Conservation (phyloP, 2,113 vertebrate genomes). For the Brevimyrus niger region DNA sequence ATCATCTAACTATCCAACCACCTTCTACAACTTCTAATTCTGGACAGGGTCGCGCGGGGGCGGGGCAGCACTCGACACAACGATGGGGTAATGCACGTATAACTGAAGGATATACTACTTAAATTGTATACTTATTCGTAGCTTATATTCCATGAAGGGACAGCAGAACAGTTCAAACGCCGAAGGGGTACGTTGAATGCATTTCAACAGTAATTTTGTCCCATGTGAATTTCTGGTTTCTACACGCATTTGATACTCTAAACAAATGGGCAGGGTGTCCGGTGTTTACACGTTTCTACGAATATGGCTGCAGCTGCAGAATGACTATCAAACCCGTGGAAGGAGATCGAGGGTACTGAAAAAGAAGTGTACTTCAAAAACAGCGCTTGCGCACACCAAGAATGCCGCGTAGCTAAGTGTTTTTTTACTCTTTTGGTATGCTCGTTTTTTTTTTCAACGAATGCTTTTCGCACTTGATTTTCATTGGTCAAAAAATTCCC, state of each 20-base stretch:
- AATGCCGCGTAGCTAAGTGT: slow-evolving; percentile 12
- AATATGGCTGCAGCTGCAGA: slow-evolving; percentile 9
- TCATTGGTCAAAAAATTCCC: background rate
- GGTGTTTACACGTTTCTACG: background rate
- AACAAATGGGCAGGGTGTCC: background rate
- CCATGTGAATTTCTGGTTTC: background rate
- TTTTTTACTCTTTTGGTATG: slow-evolving; percentile 3
- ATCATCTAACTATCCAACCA: background rate
- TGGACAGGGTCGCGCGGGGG: background rate
- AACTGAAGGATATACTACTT: background rate
- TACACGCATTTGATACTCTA: background rate
- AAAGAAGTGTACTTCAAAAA: background rate
- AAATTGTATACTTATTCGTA: background rate
- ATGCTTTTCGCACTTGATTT: slow-evolving; percentile 2
- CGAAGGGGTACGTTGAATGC: background rate
- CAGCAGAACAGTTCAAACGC: background rate
- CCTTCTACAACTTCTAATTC: background rate
- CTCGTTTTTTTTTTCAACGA: background rate
- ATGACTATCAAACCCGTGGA: background rate
- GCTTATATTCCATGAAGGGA: background rate
- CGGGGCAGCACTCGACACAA: background rate
- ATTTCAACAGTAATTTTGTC: background rate
- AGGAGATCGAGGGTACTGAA: background rate
- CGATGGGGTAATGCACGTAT: background rate
- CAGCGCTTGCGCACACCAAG: slow-evolving; percentile 15